Base-by-base conservation (phyloP, 2,113 vertebrate genomes). In the Indicator maculatus region DNA sequence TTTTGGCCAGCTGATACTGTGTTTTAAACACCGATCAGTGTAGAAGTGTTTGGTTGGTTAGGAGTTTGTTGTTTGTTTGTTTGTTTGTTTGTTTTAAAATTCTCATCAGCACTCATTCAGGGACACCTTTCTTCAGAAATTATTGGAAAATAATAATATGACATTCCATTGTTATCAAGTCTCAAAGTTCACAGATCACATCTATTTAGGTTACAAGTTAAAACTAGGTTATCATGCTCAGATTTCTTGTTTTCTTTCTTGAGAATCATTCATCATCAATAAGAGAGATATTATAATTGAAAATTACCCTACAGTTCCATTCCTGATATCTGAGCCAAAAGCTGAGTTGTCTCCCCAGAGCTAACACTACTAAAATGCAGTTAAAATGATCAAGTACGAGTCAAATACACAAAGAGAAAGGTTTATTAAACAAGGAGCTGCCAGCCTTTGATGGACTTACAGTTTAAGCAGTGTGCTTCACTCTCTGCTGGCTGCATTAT, bases 191-290 rank as follows among this genome's bases (percentile, higher is more conserved):
- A 44, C 58, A 84, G 50, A 95, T 65, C 30, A 28, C 92, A 92
- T 88, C 80, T 97, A 80, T 75, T 94, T 86, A 90, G 65, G 59
- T 94, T 95, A 79, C 95, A 96, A 95, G 91, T 94, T 88, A 94
- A 93, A 95, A 96, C 94, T 63, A 53, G 58, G 65, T 79, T 93
- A 88, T 88, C 91, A 65, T 81, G 55, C 86, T 90, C 39, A 65
- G 50, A 53, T 86, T 95, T 90, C 95, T 96, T 7, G 69, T 96
- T 97, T 95, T 93, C 65, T 93, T 90, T 94, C 83, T 77, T 39
- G 76, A 61, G 47, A 84, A 93, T 95, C 91, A 90, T 91, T 95
- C 96, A 93, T 97, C 95, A 95, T 93, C 79, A 93, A 95, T 89
- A 88, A 0, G 24, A 89, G 86, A 93, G 89, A 95, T 74, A 88